Evolutionary conservation across 2,797 vertebrate species (phyloP).

Genomic region (Allenopithecus nigroviridis): DNA sequence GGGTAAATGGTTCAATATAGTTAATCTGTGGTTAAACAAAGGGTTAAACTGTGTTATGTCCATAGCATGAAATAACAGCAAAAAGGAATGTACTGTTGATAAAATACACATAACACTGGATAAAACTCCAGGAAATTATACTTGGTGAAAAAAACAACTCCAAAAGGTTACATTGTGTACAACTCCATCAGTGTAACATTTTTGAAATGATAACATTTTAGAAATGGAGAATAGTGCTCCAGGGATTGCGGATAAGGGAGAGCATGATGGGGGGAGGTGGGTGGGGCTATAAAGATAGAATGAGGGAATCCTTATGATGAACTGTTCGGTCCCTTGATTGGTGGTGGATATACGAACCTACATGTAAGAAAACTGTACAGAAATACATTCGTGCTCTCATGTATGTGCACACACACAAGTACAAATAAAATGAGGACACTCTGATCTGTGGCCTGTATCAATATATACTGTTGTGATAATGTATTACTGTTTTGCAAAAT

Average conservation of each 20-base stretch:
- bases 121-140: background rate
- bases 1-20: background rate
- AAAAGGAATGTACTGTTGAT: background rate
- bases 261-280: too few relatives aligned
- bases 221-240: background rate
- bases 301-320: background rate
- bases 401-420: background rate
- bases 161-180: background rate
- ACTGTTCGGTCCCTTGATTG: background rate
- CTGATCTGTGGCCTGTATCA: background rate
- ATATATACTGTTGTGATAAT: background rate
- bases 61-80: background rate
- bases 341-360: background rate
- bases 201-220: background rate
- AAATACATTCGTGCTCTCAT: background rate
- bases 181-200: background rate
- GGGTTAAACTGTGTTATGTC: background rate
- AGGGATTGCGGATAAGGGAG: background rate
- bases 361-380: background rate
- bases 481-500: background rate
- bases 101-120: background rate
- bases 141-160: background rate
- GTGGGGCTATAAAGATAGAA: background rate
- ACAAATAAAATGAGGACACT: background rate
- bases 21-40: background rate